Evolutionary conservation across 2,113 vertebrate species (phyloP).

Genomic region (Erythrocercus mccallii): DNA sequence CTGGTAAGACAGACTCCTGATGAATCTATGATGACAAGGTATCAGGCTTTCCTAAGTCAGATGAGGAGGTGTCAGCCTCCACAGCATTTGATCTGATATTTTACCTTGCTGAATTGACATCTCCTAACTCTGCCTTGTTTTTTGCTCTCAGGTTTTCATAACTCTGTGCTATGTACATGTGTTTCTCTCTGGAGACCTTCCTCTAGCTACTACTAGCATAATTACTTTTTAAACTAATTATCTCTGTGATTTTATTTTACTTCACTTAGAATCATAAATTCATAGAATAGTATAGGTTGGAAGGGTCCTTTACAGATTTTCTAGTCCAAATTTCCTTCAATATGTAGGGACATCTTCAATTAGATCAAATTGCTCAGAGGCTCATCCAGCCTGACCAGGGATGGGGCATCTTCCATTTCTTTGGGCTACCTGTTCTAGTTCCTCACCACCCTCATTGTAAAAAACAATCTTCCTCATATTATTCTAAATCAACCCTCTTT

Average conservation of each 20-base stretch:
- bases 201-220: not conserved
- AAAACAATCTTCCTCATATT: not conserved
- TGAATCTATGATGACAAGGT: not conserved
- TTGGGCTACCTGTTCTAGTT: not conserved
- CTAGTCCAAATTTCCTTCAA: not conserved
- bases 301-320: not conserved
- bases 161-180: not conserved
- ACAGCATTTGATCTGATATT: not conserved
- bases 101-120: not conserved
- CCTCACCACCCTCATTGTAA: not conserved
- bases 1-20: not conserved
- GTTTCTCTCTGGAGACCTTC: not conserved
- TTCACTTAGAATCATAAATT: not conserved
- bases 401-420: not conserved
- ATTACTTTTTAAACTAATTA: not conserved
- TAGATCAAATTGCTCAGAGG: not conserved
- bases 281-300: not conserved
- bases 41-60: not conserved
- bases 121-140: not conserved
- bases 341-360: not conserved
- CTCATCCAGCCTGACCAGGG: not conserved
- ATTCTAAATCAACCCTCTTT: not conserved
- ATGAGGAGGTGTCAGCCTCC: not conserved
- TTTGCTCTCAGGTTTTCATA: not conserved
- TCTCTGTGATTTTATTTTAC: not conserved